phyloP scores from a whole-genome alignment of 2,113 vertebrate species.

The Ophthalmolycus amberensis region DNA sequence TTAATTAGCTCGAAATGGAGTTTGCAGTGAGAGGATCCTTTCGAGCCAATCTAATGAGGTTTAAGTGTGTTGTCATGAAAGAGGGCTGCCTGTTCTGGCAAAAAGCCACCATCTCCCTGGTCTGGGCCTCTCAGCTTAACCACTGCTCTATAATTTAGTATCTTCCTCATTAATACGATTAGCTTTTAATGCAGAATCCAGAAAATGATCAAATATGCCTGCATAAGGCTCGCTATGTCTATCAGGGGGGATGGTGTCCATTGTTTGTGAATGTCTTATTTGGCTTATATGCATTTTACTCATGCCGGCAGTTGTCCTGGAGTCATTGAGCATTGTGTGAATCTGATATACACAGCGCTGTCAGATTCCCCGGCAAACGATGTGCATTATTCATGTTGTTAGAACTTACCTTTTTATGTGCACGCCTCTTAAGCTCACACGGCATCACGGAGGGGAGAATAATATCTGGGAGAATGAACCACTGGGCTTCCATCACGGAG shows the following conservation, averaged over 20 bases:
- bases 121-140: conserved; percentile 52
- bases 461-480: conserved; percentile 50
- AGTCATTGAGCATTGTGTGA: conserved; percentile 54
- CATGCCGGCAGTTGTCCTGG: conserved; percentile 49
- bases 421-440: conserved; percentile 53
- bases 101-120: conserved; percentile 42
- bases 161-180: conserved; percentile 47
- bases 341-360: conserved; percentile 49
- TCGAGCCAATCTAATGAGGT: conserved; percentile 52
- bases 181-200: conserved; percentile 47
- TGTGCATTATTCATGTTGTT: conserved; percentile 78
- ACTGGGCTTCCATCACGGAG: conserved; percentile 50
- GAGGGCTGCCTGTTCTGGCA: conserved; percentile 46
- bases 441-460: conserved; percentile 44
- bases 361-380: conserved; percentile 60
- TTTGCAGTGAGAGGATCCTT: conserved; percentile 46
- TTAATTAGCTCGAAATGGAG: conserved; percentile 55
- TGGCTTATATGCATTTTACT: conserved; percentile 23
- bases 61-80: conserved; percentile 50
- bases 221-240: neutral
- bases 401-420: conserved; percentile 70
- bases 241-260: conserved; percentile 6
- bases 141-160: conserved; percentile 47
- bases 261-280: conserved; percentile 53
- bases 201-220: conserved; percentile 45